phyloP scores from a whole-genome alignment of 2,113 vertebrate genomes.

The Megatriorchis doriae region DNA sequence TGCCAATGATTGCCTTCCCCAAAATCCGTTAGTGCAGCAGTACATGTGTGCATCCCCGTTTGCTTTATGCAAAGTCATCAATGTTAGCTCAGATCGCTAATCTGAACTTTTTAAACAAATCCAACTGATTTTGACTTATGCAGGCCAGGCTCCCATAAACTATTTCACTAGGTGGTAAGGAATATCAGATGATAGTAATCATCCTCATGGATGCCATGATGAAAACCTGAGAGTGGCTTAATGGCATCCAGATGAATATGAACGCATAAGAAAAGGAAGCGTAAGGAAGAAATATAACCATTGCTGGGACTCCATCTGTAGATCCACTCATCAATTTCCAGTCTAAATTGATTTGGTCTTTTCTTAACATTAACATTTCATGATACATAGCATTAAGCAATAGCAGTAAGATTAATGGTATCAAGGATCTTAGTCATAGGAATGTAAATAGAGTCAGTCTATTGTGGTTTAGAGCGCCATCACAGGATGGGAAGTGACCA shows the following conservation, averaged over 20 bases:
- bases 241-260: neutral
- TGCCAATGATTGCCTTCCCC: neutral
- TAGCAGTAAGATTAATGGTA: neutral
- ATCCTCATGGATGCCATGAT: neutral
- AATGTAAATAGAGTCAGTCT: neutral
- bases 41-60: neutral
- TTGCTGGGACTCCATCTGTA: neutral
- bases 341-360: neutral
- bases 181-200: neutral
- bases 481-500: neutral
- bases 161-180: neutral
- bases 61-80: neutral
- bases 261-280: neutral
- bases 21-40: neutral
- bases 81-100: neutral
- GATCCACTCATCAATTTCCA: neutral
- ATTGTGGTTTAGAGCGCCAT: neutral
- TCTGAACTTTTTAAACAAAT: neutral
- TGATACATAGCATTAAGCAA: neutral
- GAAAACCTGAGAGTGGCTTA: neutral
- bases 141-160: neutral
- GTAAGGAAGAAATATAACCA: neutral
- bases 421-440: neutral
- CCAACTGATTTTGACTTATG: neutral
- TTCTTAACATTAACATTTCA: neutral